These are phyloP conservation scores for Gavia stellata DNA, from an alignment of 2,113 vertebrate genomes.

Conservation along the genomic window DNA sequence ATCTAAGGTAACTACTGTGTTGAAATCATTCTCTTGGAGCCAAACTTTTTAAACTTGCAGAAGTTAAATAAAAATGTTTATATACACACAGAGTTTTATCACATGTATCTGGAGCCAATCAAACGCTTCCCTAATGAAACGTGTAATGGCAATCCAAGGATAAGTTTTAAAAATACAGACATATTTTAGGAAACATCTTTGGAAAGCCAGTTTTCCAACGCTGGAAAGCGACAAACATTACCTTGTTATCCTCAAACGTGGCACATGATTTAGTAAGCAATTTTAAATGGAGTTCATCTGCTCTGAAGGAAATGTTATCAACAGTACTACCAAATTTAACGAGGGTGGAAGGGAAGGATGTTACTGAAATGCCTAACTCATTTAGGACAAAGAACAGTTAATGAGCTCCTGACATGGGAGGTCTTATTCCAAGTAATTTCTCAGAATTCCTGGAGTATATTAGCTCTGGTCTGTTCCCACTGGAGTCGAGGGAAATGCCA, in stretches of 20 bases:
- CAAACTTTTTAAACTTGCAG: not conserved
- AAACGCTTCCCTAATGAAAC: not conserved
- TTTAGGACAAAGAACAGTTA: conserved; percentile 20
- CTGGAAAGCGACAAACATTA: not conserved
- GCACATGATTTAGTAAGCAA: not conserved
- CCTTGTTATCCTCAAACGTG: conserved; percentile 9
- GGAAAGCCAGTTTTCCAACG: not conserved
- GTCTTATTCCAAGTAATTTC: conserved; percentile 43
- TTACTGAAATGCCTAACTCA: conserved; percentile 26
- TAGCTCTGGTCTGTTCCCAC: not conserved
- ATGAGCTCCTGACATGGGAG: not conserved
- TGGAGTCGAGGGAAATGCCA: not conserved
- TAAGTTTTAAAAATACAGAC: not conserved
- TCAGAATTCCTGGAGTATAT: conserved; percentile 30
- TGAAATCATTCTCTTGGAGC: not conserved
- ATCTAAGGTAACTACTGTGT: not conserved
- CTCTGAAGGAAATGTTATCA: conserved; percentile 22
- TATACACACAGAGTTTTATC: not conserved
- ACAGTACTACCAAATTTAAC: conserved; percentile 18
- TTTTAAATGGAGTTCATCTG: conserved; percentile 1
- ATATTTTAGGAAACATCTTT: not conserved
- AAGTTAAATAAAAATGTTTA: conserved; percentile 8
- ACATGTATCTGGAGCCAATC: not conserved
- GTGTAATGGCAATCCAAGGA: not conserved
- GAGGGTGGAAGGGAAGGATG: not conserved